Evolutionary conservation across 2,113 vertebrate genomes (phyloP).

Genomic region (Peromyscus leucopus): DNA sequence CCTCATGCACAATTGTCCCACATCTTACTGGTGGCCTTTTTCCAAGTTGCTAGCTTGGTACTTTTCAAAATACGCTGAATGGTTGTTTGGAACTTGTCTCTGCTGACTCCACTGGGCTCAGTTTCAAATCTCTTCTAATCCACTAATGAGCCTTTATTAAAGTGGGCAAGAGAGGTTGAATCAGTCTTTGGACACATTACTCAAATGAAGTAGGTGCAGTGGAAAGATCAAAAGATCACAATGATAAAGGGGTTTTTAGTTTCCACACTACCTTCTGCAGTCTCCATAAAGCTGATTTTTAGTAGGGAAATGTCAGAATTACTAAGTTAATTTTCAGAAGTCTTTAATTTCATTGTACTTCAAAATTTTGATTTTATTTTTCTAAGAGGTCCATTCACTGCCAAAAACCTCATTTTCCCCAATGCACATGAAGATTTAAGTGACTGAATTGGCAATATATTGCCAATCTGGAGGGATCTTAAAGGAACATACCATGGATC

Average conservation of each 20-base stretch:
- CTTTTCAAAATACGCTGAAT: conserved; percentile 81
- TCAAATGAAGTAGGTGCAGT: conserved; percentile 83
- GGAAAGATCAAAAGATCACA: conserved; percentile 81
- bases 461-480: neutral
- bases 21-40: conserved; percentile 65
- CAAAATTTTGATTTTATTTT: conserved; percentile 68
- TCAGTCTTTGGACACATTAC: conserved; percentile 83
- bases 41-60: conserved; percentile 75
- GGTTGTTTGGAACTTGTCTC: conserved; percentile 83
- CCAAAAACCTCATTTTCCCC: neutral
- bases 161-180: conserved; percentile 82
- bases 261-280: conserved; percentile 29
- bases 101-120: conserved; percentile 84
- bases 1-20: conserved; percentile 11
- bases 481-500: neutral
- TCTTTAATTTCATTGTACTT: conserved; percentile 78
- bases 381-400: neutral
- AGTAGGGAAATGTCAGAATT: neutral
- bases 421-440: neutral
- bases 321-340: neutral
- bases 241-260: neutral
- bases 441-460: conserved; percentile 1
- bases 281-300: neutral
- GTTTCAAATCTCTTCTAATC: conserved; percentile 87
- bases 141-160: conserved; percentile 88